Base-by-base conservation (phyloP, 2,888 invertebrate species). In the Sphaerophoria taeniata region DNA sequence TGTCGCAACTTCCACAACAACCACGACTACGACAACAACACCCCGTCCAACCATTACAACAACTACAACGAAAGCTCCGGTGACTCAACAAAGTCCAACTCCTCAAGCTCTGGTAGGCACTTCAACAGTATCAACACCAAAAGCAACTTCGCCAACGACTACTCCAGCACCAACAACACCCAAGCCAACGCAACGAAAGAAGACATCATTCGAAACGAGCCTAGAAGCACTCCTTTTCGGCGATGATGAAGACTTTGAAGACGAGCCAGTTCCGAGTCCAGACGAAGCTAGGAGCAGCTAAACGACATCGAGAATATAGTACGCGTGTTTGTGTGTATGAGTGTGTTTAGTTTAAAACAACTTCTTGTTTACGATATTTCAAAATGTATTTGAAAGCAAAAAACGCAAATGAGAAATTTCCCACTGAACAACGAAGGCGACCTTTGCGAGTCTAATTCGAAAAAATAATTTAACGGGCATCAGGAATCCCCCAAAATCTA, bases 401-500 rank as follows among this genome's bases (percentile, higher is more conserved):
- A 7, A 67, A 53, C 34, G 11, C 67, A 81, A 53, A 55, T 33
- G 34, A 69, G 24, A 36, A 45, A 63, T 53, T 43, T 45, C 67
- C 72, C 72, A 55, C 36, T 69, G n/a, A 51, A 53, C 67, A 67
- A 86, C 70, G 67, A 80, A 79, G 72, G 71, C 87, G 89, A 89
- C 90, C 91, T 91, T 91, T 91, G 91, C 89, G 91, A 91, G 91
- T 91, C 92, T 90, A 90, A 91, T 91, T 89, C 89, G 92, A 91
- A 91, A 90, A 76, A 34, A 31, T 12, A 39, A 60, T 2, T 24
- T 24, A 75, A 53, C 7, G 75, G 73, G 65, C 56, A 43, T 16
- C 60, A 47, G 11, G 36, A 53, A 31, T 14, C 45, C 51, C 49
- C 49, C 45, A 47, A 39, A 70, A 60, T 60, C 24, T 24, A 2